Base-by-base conservation (phyloP, 2,113 vertebrate species). In the Leucoraja erinaceus region DNA sequence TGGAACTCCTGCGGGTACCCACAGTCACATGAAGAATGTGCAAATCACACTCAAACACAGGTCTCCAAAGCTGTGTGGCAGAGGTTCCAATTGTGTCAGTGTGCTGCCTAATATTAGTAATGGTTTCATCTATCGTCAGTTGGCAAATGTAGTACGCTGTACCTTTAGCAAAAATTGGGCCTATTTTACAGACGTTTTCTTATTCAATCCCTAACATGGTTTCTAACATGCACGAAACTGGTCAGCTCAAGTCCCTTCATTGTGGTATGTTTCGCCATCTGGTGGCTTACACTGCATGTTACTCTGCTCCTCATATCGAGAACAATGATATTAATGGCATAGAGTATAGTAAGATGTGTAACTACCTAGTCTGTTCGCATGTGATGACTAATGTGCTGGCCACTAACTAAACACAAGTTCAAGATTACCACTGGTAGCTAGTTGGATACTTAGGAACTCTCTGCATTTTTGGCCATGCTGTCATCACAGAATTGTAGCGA, bases 261-360 rank as follows among this genome's bases (percentile, higher is more conserved):
- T 91, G 20, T 91, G 68, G 90, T 70, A 72, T 18, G 16, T 91
- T 38, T 74, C 68, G 68, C 68, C 90, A 74, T 54, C 90, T 72
- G 31, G 20, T 74, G 90, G 68, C 20, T 72, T 20, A 47, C 54
- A 66, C 8, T 25, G 70, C 20, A 47, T 47, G 33, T 91, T 9
- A 47, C 47, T 47, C 38, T 20, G 25, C 22, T 74, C 33, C 22
- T 10, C n/a, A 72, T 16, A 86, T 54, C 38, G 59, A 14, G 56
- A 63, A 63, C 28, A 31, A 86, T 16, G 4, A 10, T 33, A 54
- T 72, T 28, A 63, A 31, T 28, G 18, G 59, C 5, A 84, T 16
- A 20, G 33, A 16, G 77, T 54, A 83, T 22, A 83, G 10, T 61
- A 84, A 4, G 56, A 16, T 88, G 6, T 88, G 12, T 88, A 88